phyloP scores from a whole-genome alignment of 2,888 invertebrate species.

The Neria commutata region DNA sequence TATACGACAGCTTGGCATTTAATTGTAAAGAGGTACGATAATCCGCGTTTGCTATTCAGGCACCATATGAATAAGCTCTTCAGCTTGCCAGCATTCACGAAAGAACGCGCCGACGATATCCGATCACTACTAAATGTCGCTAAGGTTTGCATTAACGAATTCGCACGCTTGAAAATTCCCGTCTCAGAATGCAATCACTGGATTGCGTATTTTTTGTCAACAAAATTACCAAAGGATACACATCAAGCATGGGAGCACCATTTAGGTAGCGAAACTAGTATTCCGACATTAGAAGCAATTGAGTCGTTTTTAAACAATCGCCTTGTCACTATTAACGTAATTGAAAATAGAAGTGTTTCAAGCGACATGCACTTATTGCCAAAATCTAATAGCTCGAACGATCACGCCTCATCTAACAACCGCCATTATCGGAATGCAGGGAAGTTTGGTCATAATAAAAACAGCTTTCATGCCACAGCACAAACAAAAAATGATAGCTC shows the following conservation, averaged over 20 bases:
- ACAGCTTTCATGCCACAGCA: no score
- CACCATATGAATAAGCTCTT: slow-evolving; percentile 18
- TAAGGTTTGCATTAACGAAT: slow-evolving; percentile 14
- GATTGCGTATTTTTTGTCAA: no score
- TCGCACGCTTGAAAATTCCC: slow-evolving; percentile 6
- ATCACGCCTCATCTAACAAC: background rate
- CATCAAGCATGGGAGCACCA: no score
- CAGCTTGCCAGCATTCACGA: background rate
- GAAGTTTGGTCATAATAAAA: no score
- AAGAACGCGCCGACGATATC: slow-evolving; percentile 7
- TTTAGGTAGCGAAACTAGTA: slow-evolving; percentile 1
- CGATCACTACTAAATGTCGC: slow-evolving; percentile 3
- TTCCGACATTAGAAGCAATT: no score
- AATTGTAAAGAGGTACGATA: slow-evolving; percentile 11
- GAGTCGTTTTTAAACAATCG: no score
- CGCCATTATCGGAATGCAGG: no score
- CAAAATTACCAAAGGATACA: no score
- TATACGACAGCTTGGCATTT: slow-evolving; percentile 11
- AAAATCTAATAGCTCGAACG: background rate
- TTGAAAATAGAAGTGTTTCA: no score
- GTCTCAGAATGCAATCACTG: background rate
- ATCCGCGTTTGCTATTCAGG: slow-evolving; percentile 11
- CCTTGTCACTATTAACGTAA: no score
- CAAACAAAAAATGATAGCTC: no score
- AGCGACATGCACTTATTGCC: background rate